These are phyloP conservation scores for Serilophus lunatus DNA, from an alignment of 2,113 vertebrate genomes.

Conservation along the genomic window DNA sequence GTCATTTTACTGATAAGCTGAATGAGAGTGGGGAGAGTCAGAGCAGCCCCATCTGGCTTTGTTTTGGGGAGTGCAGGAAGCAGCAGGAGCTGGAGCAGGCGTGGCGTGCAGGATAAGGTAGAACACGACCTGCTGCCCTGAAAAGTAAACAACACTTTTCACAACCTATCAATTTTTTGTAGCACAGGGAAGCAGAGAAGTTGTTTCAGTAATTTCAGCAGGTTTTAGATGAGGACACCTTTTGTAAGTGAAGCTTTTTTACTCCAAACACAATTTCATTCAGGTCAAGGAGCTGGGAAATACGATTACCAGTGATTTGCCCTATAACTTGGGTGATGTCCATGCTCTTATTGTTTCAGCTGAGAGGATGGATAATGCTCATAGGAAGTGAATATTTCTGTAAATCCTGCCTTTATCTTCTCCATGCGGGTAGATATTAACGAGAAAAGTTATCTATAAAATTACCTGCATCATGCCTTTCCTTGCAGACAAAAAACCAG, in stretches of 20 bases:
- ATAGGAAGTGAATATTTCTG: neutral
- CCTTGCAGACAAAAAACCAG: neutral
- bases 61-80: neutral
- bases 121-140: neutral
- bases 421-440: neutral
- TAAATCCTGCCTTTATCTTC: neutral
- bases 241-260: neutral
- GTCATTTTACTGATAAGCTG: neutral
- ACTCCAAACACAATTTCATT: neutral
- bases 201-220: neutral
- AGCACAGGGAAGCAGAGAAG: neutral
- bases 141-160: neutral
- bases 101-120: neutral
- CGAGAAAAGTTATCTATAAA: neutral
- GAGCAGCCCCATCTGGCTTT: neutral
- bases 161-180: neutral
- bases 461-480: neutral
- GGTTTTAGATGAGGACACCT: neutral
- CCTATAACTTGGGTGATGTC: neutral
- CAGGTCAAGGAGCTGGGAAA: neutral
- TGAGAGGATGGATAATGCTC: neutral
- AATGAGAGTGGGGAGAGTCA: neutral
- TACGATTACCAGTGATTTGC: neutral
- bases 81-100: neutral
- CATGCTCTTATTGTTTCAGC: neutral